Percentiles rank a stretch among this genome's conserved stretches.
phyloP scores from a whole-genome alignment of 2,113 vertebrate species.

The Psettodes erumei region DNA sequence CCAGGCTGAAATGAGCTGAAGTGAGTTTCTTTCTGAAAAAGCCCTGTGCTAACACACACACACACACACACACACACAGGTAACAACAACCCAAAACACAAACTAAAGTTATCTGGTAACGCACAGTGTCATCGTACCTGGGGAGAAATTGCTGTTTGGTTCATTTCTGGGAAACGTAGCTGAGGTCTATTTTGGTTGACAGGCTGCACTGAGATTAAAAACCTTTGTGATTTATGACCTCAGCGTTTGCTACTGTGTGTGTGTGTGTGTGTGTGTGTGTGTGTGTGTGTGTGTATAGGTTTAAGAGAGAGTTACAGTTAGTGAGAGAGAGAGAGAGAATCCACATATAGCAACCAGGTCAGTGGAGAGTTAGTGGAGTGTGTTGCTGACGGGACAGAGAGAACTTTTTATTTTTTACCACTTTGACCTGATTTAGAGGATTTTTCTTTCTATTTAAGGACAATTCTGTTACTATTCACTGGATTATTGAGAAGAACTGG shows the following conservation, averaged over 20 bases:
- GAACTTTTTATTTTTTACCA: background rate
- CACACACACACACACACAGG: constrained; percentile 5
- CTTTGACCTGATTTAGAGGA: background rate
- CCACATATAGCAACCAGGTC: constrained; percentile 47
- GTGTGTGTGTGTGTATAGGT: constrained; percentile 35
- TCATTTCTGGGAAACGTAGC: constrained; percentile 37
- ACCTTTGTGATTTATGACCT: constrained; percentile 67
- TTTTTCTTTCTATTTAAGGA: background rate
- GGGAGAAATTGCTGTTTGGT: constrained; percentile 53
- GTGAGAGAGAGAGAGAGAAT: constrained; percentile 15
- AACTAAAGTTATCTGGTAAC: constrained; percentile 14
- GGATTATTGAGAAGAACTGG: background rate
- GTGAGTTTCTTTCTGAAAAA: constrained; percentile 32
- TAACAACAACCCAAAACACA: constrained; percentile 15
- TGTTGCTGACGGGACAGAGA: background rate
- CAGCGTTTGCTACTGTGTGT: background rate
- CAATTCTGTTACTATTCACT: background rate
- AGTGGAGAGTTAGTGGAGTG: background rate
- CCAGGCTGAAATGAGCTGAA: constrained; percentile 34
- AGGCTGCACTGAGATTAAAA: constrained; percentile 47
- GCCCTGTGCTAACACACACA: background rate
- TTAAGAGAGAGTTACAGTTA: constrained; percentile 11
- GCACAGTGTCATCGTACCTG: constrained; percentile 11
- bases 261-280: constrained; percentile 40
- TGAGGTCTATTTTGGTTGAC: constrained; percentile 42